Evolutionary conservation across 1,140 invertebrate species (phyloP).

Genomic region (Megalonaias nervosa): DNA sequence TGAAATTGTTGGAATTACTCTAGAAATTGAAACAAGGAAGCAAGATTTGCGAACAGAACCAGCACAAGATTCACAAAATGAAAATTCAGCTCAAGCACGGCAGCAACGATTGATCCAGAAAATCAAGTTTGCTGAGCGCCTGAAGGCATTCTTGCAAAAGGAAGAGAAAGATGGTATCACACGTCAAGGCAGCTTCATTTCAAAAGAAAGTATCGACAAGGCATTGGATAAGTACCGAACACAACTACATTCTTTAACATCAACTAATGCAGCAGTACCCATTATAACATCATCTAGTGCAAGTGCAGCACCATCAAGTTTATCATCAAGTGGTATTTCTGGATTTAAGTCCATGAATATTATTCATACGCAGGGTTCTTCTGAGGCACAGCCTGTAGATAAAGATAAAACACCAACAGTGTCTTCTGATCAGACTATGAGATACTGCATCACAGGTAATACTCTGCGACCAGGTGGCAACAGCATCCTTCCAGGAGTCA

Average conservation of each 20-base stretch:
- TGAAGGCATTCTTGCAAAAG: conserved; percentile 19
- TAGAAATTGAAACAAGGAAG: neutral
- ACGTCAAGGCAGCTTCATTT: conserved; percentile 22
- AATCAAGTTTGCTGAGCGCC: conserved; percentile 33
- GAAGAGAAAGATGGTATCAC: conserved; percentile 24
- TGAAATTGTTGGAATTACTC: conserved; percentile 8
- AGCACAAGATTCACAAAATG: conserved; percentile 16
- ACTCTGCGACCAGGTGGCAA: too few species aligned
- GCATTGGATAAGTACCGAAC: conserved; percentile 34
- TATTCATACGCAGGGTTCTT: neutral
- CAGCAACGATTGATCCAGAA: conserved; percentile 35
- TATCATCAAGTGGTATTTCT: too few species aligned
- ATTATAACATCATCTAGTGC: too few species aligned
- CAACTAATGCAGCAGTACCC: too few species aligned
- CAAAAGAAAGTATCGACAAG: conserved; percentile 31
- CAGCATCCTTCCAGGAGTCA: too few species aligned
- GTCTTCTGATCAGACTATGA: too few species aligned
- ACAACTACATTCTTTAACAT: conserved; percentile 3
- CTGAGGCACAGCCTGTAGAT: neutral
- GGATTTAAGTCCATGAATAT: neutral
- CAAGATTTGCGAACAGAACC: conserved; percentile 6
- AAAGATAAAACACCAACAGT: too few species aligned
- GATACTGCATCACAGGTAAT: too few species aligned
- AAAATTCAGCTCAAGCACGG: conserved; percentile 9
- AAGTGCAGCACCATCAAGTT: too few species aligned